phyloP scores from a whole-genome alignment of 2,888 invertebrate species.

The Caenorhabditis uteleia region DNA sequence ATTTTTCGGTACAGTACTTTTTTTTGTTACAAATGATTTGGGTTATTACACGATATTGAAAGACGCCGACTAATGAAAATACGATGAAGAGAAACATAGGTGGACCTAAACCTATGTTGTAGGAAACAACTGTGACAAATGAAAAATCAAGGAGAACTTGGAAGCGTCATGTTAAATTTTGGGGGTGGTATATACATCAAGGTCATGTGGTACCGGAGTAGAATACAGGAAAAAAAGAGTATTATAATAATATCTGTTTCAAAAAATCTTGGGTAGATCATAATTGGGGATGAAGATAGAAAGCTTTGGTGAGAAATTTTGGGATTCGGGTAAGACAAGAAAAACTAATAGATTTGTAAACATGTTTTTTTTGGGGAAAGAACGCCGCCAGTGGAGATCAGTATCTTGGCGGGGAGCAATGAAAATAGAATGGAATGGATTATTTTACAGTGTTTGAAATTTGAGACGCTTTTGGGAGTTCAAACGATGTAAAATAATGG shows the following conservation, averaged over 20 bases:
- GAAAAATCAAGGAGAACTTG: neutral
- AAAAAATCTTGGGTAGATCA: conserved; percentile 32
- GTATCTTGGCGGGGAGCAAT: conserved; percentile 13
- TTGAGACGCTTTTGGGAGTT: no score
- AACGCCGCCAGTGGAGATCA: conserved; percentile 39
- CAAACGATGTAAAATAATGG: no score
- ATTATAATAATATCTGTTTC: conserved; percentile 13
- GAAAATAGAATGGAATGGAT: neutral
- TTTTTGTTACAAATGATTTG: conserved; percentile 1
- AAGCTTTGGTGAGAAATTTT: conserved; percentile 33
- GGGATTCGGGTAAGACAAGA: conserved; percentile 10
- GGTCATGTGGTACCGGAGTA: conserved; percentile 25
- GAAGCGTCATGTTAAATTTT: conserved; percentile 2
- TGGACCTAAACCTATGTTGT: no score
- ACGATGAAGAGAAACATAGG: conserved; percentile 31
- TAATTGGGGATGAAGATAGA: conserved; percentile 23
- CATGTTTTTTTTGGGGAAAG: no score
- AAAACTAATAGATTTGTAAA: conserved; percentile 1
- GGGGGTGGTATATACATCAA: no score
- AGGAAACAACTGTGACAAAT: neutral
- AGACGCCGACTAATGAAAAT: conserved; percentile 42
- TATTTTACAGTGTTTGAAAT: no score
- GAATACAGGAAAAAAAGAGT: conserved; percentile 14
- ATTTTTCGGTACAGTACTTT: conserved; percentile 12
- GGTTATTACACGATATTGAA: conserved; percentile 41